Evolutionary conservation across 2,797 vertebrate genomes (phyloP).

Genomic region (Anabas testudineus): DNA sequence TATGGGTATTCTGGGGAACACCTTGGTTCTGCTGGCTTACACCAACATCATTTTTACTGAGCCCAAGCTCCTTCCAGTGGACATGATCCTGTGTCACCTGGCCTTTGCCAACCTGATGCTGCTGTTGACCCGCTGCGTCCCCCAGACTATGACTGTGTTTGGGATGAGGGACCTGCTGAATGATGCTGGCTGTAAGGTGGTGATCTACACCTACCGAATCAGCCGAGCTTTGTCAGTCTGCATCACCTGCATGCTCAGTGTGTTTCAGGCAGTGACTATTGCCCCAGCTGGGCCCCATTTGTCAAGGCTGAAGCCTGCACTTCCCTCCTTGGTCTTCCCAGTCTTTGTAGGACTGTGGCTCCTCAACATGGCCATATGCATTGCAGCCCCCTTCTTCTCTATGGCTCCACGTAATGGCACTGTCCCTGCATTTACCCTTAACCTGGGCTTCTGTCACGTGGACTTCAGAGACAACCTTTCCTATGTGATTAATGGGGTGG

Average conservation of each 20-base stretch:
- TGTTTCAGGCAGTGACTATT: slow-evolving; percentile 84
- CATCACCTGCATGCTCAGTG: slow-evolving; percentile 87
- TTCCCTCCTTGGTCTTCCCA: slow-evolving; percentile 79
- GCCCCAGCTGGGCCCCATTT: slow-evolving; percentile 69
- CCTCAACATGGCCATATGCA: slow-evolving; percentile 85
- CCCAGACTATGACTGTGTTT: slow-evolving; percentile 86
- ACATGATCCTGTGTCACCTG: slow-evolving; percentile 86
- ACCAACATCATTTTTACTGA: slow-evolving; percentile 69
- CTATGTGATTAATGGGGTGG: slow-evolving; percentile 84
- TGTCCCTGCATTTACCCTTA: slow-evolving; percentile 83
- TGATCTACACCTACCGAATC: slow-evolving; percentile 85
- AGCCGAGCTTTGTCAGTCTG: slow-evolving; percentile 84
- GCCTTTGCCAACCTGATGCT: slow-evolving; percentile 85
- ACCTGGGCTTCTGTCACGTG: slow-evolving; percentile 86
- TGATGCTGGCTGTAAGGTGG: slow-evolving; percentile 83
- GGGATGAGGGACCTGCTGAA: slow-evolving; percentile 79
- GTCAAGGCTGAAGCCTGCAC: slow-evolving; percentile 72
- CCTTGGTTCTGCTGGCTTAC: slow-evolving; percentile 79
- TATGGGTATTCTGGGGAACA: slow-evolving; percentile 83
- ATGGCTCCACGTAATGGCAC: slow-evolving; percentile 84
- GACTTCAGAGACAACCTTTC: slow-evolving; percentile 83
- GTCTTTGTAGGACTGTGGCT: slow-evolving; percentile 82
- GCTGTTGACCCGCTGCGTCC: slow-evolving; percentile 83
- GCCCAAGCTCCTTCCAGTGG: slow-evolving; percentile 80
- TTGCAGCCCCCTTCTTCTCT: slow-evolving; percentile 82